Base-by-base conservation (phyloP, 2,888 invertebrate genomes). In the Branchipolynoe longqiensis region DNA sequence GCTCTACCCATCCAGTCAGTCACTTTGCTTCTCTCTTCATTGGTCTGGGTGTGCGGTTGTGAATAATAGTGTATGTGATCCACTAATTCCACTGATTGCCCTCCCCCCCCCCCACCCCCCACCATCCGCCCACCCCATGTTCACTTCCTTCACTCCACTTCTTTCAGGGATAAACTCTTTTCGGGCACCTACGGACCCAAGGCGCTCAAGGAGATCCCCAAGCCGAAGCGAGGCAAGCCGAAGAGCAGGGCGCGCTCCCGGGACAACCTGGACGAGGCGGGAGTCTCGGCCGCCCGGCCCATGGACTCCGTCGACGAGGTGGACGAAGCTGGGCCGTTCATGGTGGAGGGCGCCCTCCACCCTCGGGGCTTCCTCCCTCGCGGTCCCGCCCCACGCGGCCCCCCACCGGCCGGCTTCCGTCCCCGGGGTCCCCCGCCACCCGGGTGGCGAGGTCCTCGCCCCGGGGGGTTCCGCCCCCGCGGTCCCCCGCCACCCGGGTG, bases 101-200 rank as follows among this genome's bases (percentile, higher is more conserved):
- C n/a, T n/a, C n/a, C n/a, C n/a, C n/a, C n/a, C n/a, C n/a, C n/a
- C n/a, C n/a, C n/a, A n/a, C n/a, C n/a, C n/a, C n/a, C n/a, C n/a
- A n/a, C n/a, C n/a, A n/a, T n/a, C n/a, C n/a, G n/a, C n/a, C n/a
- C n/a, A n/a, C n/a, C n/a, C n/a, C n/a, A n/a, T n/a, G n/a, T n/a
- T n/a, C n/a, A n/a, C n/a, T n/a, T n/a, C n/a, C n/a, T n/a, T n/a
- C n/a, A n/a, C n/a, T n/a, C n/a, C n/a, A n/a, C n/a, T 48, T 8
- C 48, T 85, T 82, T 4, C 74, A 86, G 84, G 8, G 59, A 62
- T 22, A 82, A 69, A 54, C 59, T 86, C 14, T 31, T 33, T 14
- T 87, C 88, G 0, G 88, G 88, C 6, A 88, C 88, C 14, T 88
- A 86, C 36, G 88, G 88, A 0, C 82, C 85, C 18, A 81, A 69